These are phyloP conservation scores for Balearica regulorum DNA, from an alignment of 2,797 vertebrate species.

Conservation along the genomic window DNA sequence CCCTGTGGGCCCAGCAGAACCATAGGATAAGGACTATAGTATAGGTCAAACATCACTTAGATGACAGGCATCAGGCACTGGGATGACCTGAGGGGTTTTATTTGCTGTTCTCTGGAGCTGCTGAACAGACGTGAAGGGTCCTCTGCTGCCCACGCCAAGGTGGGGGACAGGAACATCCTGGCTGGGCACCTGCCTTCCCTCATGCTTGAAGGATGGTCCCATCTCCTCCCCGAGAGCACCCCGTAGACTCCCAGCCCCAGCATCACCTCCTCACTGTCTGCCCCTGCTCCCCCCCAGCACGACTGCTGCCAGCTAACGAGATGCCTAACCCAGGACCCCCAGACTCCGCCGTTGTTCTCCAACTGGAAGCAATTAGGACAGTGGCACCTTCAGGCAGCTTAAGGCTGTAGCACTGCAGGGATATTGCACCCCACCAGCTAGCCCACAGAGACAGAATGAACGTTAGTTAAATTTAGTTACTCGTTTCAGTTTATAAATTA, in stretches of 20 bases:
- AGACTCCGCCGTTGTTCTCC: background rate
- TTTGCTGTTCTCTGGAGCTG: background rate
- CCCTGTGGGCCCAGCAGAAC: background rate
- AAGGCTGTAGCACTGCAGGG: background rate
- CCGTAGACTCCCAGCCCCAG: background rate
- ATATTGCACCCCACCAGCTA: background rate
- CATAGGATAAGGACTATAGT: rapidly evolving
- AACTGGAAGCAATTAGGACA: background rate
- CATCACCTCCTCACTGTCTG: background rate
- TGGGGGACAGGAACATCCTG: background rate
- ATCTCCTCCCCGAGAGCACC: background rate
- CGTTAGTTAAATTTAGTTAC: background rate
- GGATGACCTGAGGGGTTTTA: background rate
- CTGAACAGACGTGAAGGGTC: background rate
- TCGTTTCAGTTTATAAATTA: background rate
- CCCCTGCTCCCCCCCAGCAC: background rate
- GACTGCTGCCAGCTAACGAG: background rate
- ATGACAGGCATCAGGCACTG: background rate
- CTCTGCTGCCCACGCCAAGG: background rate
- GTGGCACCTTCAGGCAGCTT: background rate
- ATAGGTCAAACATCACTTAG: background rate
- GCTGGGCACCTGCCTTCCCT: background rate
- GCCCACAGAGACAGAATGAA: background rate
- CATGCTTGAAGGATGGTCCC: background rate
- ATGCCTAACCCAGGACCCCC: background rate